Base-by-base conservation (phyloP, 2,888 invertebrate genomes). In the Spilosoma lubricipeda region DNA sequence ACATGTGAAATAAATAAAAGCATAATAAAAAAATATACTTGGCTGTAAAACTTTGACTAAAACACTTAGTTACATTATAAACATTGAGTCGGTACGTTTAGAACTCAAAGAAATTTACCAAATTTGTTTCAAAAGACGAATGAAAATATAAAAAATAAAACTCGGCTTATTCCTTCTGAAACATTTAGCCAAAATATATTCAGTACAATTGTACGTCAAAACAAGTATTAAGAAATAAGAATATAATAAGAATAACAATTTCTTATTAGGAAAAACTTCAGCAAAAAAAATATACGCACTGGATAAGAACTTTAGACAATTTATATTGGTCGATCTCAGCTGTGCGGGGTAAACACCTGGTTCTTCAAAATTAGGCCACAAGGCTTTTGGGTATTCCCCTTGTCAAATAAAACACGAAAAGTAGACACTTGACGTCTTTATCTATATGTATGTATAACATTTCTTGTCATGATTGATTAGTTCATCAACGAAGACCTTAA, bases 311-410 rank as follows among this genome's bases (percentile, higher is more conserved):
- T 66, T 66, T 33, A 70, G 56, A 66, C 42, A 66, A 70, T 65
- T 73, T 70, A 70, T 73, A 70, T 73, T 33, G 69, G 39, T 33
- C 39, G 59, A 42, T 15, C 70, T 70, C 70, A 73, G 70, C 69
- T 73, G 73, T 11, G 15, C 4, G 8, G 18, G 20, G 2, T 3
- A 4, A 39, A 27, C 73, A 73, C 66, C 70, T 73, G 73, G 11
- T 63, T 9, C 59, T 39, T n/a, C 52, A 23, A 59, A 70, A 73
- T 73, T 70, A 66, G 70, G 59, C 56, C 56, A 59, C 52, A 23
- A 42, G 63, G 18, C 13, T 70, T 45, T 23, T 23, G 63, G 20
- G 30, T 13, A 23, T 20, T 5, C 48, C 5, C 48, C 70, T 30
- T 70, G 69, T 70, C 69, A 70, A 56, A 56, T 59, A 9, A 15